These are phyloP conservation scores for Phlogophora meticulosa DNA, from an alignment of 2,888 invertebrate genomes.

Conservation along the genomic window DNA sequence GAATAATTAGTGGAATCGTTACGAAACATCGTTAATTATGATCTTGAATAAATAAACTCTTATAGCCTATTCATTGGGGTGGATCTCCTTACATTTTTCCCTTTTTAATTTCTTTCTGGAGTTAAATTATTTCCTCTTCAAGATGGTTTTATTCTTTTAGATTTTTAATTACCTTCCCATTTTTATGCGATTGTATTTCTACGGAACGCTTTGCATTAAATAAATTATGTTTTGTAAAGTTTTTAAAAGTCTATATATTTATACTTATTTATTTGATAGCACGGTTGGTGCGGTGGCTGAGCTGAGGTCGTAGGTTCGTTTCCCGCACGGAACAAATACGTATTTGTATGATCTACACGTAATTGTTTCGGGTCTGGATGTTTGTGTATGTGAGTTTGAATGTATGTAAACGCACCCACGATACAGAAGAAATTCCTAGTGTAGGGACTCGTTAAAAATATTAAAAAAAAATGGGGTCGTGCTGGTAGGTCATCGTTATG, in stretches of 20 bases:
- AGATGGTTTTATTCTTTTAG: constrained; percentile 52
- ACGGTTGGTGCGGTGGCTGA: no score
- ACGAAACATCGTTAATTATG: constrained; percentile 47
- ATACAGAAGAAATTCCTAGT: no score
- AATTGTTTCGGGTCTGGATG: no score
- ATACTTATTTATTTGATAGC: neutral
- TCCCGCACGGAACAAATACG: no score
- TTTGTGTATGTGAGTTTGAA: no score
- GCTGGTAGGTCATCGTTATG: neutral
- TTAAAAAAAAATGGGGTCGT: no score
- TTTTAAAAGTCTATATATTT: neutral
- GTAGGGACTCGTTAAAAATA: no score
- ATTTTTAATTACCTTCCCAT: constrained; percentile 44
- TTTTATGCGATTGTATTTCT: constrained; percentile 41
- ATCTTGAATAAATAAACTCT: constrained; percentile 48
- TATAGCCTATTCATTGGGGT: constrained; percentile 40
- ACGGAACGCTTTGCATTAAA: constrained; percentile 37
- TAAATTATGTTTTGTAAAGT: constrained; percentile 29
- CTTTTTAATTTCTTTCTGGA: constrained; percentile 23
- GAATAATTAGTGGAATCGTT: constrained; percentile 42
- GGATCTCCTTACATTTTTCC: constrained; percentile 28
- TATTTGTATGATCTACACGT: no score
- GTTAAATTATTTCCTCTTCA: constrained; percentile 48
- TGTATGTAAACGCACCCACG: no score
- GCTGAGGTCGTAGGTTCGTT: no score